Evolutionary conservation across 1,140 invertebrate species (phyloP).

Genomic region (Calliphora vicina): DNA sequence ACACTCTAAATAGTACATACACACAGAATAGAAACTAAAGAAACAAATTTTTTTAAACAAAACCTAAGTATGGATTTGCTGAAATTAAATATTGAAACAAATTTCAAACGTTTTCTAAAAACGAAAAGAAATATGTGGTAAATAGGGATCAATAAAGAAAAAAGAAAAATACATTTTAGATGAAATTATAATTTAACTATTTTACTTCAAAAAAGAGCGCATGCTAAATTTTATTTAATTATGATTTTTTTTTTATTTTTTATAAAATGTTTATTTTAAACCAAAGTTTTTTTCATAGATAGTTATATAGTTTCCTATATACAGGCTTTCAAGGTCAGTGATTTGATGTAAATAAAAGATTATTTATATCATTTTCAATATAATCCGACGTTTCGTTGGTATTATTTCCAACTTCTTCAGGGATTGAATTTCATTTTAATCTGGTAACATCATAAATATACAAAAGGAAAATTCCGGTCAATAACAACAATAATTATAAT

Average conservation of each 20-base stretch:
- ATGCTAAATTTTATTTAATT: background rate
- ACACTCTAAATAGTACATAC: background rate
- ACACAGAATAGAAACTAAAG: too few species aligned
- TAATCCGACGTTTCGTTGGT: too few species aligned
- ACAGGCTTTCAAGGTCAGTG: too few species aligned
- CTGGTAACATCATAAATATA: too few species aligned
- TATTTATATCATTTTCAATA: too few species aligned
- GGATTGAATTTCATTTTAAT: too few species aligned
- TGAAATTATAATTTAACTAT: background rate
- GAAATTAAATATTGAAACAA: constrained; percentile 10
- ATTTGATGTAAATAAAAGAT: too few species aligned
- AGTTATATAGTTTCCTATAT: too few species aligned
- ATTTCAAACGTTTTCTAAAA: background rate
- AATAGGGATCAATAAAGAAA: constrained; percentile 11
- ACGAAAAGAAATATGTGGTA: background rate
- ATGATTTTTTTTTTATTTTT: background rate
- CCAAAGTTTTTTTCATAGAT: constrained; percentile 1
- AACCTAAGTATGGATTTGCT: constrained; percentile 20
- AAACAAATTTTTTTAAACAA: background rate
- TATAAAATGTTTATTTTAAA: background rate
- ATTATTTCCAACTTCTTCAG: too few species aligned
- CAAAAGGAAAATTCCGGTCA: too few species aligned
- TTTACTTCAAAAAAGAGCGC: background rate
- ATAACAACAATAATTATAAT: background rate
- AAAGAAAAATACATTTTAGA: background rate